These are phyloP conservation scores for Aulostomus chinensis DNA, from an alignment of 2,797 vertebrate genomes.

Conservation along the genomic window DNA sequence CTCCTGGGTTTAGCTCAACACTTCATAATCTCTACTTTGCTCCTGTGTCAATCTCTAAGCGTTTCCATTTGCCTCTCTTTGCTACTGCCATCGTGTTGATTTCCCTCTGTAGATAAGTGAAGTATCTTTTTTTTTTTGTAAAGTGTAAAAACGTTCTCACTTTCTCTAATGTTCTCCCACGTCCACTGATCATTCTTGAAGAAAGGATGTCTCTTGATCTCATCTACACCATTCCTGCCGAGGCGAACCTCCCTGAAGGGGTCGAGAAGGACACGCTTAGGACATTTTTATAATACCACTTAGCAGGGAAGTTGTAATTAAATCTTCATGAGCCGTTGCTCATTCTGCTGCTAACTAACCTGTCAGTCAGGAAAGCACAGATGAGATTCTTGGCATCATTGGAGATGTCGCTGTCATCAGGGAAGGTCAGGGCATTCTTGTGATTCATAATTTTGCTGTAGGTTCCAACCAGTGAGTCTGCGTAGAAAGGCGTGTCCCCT, in stretches of 20 bases:
- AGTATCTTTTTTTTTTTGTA: too few species aligned
- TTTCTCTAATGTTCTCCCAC: slow-evolving; percentile 95
- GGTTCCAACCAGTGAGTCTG: slow-evolving; percentile 97
- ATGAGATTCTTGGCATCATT: slow-evolving; percentile 99
- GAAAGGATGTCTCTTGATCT: slow-evolving; percentile 97
- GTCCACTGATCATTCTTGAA: slow-evolving; percentile 99
- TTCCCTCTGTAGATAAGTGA: too few species aligned
- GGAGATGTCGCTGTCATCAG: slow-evolving; percentile 96
- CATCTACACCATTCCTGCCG: slow-evolving; percentile 94
- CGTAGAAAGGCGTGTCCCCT: slow-evolving; percentile 99
- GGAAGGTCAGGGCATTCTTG: slow-evolving; percentile 96
- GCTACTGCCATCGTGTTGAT: slow-evolving; percentile 37
- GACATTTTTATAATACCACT: not conserved
- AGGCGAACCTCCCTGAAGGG: slow-evolving; percentile 90
- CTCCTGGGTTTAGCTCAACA: slow-evolving; percentile 54
- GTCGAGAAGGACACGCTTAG: not conserved
- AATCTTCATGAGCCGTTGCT: not conserved
- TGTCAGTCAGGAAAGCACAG: slow-evolving; percentile 97
- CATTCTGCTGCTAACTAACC: slow-evolving; percentile 74
- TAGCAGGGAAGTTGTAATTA: not conserved
- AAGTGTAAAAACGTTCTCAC: slow-evolving; percentile 72
- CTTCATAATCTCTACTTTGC: slow-evolving; percentile 54
- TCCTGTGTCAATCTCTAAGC: slow-evolving; percentile 35
- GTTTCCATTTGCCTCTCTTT: slow-evolving; percentile 44
- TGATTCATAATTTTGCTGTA: slow-evolving; percentile 99